A percentile compares a stretch with the other conserved stretches of the same genome.
phyloP scores from a whole-genome alignment of 2,888 invertebrate genomes.

The Asteroscopus sphinx region DNA sequence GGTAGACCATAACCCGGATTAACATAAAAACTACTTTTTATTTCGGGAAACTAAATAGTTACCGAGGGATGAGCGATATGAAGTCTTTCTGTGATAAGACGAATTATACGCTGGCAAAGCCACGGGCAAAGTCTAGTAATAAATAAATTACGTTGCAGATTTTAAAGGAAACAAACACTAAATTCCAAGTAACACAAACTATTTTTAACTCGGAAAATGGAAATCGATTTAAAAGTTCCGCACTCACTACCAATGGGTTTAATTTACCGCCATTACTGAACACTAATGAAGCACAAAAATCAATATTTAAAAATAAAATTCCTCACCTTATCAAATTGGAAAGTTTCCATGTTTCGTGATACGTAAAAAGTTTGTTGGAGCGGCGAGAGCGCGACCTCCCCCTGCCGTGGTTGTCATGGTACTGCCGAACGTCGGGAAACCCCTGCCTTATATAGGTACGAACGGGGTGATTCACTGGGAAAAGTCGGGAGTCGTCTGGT shows the following conservation, averaged over 20 bases:
- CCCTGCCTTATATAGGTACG: slow-evolving; percentile 76
- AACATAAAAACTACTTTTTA: no score
- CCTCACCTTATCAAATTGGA: slow-evolving; percentile 72
- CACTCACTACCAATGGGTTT: slow-evolving; percentile 16
- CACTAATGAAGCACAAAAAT: slow-evolving; percentile 30
- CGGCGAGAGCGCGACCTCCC: slow-evolving; percentile 55
- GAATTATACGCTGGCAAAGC: no score
- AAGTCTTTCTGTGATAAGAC: no score
- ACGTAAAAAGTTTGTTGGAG: slow-evolving; percentile 83
- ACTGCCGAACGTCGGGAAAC: slow-evolving; percentile 70
- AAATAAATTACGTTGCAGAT: slow-evolving; percentile 1
- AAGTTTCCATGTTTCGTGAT: slow-evolving; percentile 70
- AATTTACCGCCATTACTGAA: slow-evolving; percentile 26
- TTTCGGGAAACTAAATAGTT: no score
- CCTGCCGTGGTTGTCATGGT: slow-evolving; percentile 44
- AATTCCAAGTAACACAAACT: slow-evolving; percentile 36
- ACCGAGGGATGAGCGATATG: no score
- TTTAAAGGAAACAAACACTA: slow-evolving; percentile 13
- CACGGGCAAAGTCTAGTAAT: no score
- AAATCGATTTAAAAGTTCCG: slow-evolving; percentile 54
- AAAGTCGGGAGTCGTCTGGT: slow-evolving; percentile 43
- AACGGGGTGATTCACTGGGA: slow-evolving; percentile 66
- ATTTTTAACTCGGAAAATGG: slow-evolving; percentile 54
- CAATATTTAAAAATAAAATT: slow-evolving; percentile 36
- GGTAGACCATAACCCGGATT: no score